phyloP scores from a whole-genome alignment of 2,113 vertebrate species.

The Natator depressus region DNA sequence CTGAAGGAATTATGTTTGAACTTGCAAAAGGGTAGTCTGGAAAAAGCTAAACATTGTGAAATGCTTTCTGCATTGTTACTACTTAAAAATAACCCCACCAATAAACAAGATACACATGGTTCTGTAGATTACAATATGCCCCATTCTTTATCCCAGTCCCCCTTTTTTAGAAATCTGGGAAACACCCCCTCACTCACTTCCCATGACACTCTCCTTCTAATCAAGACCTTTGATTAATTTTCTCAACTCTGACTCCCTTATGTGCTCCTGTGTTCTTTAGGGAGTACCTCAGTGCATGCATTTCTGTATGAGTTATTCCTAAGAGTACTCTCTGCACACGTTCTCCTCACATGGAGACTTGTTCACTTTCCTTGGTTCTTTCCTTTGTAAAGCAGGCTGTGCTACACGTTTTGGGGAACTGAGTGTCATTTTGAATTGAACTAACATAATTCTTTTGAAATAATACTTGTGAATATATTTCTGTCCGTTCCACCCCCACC shows the following conservation, averaged over 20 bases:
- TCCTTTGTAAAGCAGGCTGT: neutral
- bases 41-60: neutral
- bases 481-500: neutral
- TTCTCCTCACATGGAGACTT: neutral
- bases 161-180: neutral
- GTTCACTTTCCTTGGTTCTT: neutral
- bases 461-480: neutral
- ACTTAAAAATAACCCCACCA: neutral
- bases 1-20: neutral
- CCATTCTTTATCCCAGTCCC: neutral
- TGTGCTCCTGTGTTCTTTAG: neutral
- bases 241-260: neutral
- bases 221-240: accelerated
- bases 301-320: neutral
- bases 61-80: neutral
- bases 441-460: neutral
- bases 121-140: neutral
- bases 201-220: neutral
- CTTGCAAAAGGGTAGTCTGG: neutral
- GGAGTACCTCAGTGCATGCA: neutral
- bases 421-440: neutral
- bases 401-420: neutral
- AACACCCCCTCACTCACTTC: neutral
- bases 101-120: accelerated
- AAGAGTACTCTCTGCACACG: neutral